phyloP scores from a whole-genome alignment of 2,888 invertebrate species.

The Caenorhabditis auriculariae region DNA sequence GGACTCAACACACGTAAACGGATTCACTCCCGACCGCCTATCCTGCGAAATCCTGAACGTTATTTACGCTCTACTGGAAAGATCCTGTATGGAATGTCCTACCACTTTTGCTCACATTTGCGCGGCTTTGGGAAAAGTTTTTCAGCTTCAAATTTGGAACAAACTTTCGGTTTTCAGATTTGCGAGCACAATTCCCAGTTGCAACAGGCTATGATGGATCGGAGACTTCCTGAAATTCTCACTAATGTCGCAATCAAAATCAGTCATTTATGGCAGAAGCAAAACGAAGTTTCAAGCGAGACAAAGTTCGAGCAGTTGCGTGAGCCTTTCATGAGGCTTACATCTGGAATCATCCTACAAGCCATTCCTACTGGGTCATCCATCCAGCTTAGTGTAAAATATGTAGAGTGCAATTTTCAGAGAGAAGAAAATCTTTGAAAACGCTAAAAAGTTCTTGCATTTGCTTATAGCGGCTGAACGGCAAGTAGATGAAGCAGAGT shows the following conservation, averaged over 20 bases:
- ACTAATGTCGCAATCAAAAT: constrained; percentile 6
- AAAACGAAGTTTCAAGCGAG: too few relatives aligned
- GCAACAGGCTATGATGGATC: constrained; percentile 53
- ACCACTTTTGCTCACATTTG: constrained; percentile 3
- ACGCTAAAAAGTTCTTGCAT: too few relatives aligned
- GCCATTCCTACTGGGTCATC: too few relatives aligned
- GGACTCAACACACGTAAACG: constrained; percentile 45
- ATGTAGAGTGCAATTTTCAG: too few relatives aligned
- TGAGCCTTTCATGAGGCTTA: too few relatives aligned
- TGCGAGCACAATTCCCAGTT: constrained; percentile 55
- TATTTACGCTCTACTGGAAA: constrained; percentile 40
- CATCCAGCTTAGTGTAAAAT: too few relatives aligned
- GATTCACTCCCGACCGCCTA: constrained; percentile 41
- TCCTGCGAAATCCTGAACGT: constrained; percentile 48
- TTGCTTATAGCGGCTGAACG: too few relatives aligned
- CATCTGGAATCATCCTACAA: too few relatives aligned
- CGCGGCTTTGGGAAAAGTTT: neutral
- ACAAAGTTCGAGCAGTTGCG: too few relatives aligned
- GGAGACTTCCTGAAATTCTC: constrained; percentile 44
- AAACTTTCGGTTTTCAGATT: constrained; percentile 28
- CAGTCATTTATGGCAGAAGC: neutral
- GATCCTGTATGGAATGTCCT: constrained; percentile 54
- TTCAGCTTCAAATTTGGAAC: neutral
- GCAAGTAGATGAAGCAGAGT: too few relatives aligned
- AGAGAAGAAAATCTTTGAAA: too few relatives aligned